Evolutionary conservation across 2,888 invertebrate species (phyloP).

Genomic region (Lasioglossum figueresi): DNA sequence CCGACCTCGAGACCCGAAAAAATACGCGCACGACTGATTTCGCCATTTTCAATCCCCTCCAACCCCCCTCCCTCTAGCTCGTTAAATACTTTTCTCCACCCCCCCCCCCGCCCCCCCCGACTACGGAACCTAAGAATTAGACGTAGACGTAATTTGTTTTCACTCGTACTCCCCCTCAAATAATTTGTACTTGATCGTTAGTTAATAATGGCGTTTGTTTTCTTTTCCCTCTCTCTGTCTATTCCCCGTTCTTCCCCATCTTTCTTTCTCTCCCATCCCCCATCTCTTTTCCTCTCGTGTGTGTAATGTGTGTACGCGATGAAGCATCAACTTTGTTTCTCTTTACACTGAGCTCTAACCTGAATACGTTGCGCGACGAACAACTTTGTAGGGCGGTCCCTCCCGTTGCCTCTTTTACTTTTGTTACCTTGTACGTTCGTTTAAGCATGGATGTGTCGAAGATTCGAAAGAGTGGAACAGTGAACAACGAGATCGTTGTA

Average conservation of each 20-base stretch:
- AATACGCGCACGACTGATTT: constrained; percentile 33
- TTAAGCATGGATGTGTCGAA: constrained; percentile 68
- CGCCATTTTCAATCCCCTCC: constrained; percentile 14
- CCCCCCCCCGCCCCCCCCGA: constrained; percentile 51
- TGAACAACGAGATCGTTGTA: constrained; percentile 53
- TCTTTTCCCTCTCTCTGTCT: constrained; percentile 66
- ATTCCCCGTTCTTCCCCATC: constrained; percentile 59
- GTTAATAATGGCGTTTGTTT: constrained; percentile 81
- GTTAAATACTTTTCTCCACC: constrained; percentile 52
- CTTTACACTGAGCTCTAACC: constrained; percentile 80
- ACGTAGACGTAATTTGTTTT: constrained; percentile 76
- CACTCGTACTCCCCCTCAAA: constrained; percentile 70
- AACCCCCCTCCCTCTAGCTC: not conserved
- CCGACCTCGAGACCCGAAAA: constrained; percentile 59
- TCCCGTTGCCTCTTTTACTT: not conserved
- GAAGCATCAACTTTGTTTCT: constrained; percentile 72
- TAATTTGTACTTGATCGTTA: constrained; percentile 84
- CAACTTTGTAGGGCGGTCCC: constrained; percentile 73
- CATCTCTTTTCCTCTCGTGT: constrained; percentile 11
- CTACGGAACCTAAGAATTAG: constrained; percentile 80
- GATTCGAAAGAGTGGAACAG: constrained; percentile 73
- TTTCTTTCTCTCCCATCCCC: constrained; percentile 59
- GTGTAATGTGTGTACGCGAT: constrained; percentile 53
- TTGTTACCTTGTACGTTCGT: constrained; percentile 73
- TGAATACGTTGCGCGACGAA: constrained; percentile 81